Base-by-base conservation (phyloP, 2,888 invertebrate species). In the Syrphus vitripennis region DNA sequence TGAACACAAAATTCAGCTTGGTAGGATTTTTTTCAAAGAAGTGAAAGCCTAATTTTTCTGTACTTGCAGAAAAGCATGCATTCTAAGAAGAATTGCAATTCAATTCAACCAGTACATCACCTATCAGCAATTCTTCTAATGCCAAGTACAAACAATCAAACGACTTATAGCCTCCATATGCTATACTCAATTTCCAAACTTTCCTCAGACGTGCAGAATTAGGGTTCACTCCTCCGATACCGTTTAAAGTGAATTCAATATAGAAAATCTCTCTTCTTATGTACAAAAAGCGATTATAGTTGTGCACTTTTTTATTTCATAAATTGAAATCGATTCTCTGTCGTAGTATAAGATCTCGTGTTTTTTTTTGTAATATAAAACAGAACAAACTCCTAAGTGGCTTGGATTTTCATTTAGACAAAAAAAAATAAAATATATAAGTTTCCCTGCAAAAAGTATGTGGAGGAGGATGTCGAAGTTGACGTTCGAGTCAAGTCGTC, bases 351-450 rank as follows among this genome's bases (percentile, higher is more conserved):
- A 67, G 34, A 34, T 26, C 45, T 50, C 14, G 16, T 14, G n/a
- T 29, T 59, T 57, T 29, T 59, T 57, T 16, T 55, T 55, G 74
- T 57, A 65, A 50, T 59, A 59, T 37, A 21, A 67, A 67, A 75
- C 76, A 80, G 57, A 53, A 63, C 76, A 80, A 84, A 84, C 81
- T 76, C 80, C 53, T 72, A 86, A 86, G 82, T 86, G 82, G 74
- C 48, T 50, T 70, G 86, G 77, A 86, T 81, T 86, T 83, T 82
- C 77, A 86, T 84, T 76, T 81, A 81, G 72, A 71, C 80, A 84
- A 31, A 67, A 42, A 80, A 84, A 53, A 69, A 26, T 24, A 53
- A 55, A 16, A 10, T 2, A 21, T n/a, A n/a, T n/a, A 19, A 16
- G 5, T 16, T 10, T 61, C 61, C 19, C 42, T 31, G 45, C 48